Base-by-base conservation (phyloP, 2,797 vertebrate species). In the Acanthopagrus latus region DNA sequence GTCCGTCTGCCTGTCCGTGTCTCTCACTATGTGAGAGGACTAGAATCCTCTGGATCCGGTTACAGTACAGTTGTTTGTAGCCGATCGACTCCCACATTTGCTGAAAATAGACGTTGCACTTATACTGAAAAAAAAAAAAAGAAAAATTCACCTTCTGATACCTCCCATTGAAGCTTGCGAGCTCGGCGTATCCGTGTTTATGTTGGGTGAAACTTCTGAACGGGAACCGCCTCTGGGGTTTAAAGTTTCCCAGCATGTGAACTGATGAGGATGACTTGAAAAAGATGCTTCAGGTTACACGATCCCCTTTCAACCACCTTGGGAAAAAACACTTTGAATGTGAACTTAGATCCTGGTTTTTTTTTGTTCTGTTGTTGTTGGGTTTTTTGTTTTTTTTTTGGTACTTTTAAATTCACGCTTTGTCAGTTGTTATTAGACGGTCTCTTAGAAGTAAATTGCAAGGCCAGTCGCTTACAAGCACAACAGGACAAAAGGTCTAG, bases 81-180 rank as follows among this genome's bases (percentile, higher is more conserved):
- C 84, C 20, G 11, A 81, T 78, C 43, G 18, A 82, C 74, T 43
- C 58, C 67, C 69, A 70, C 89, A 80, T 85, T 56, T 75, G 74
- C 74, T 84, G 66, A 85, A 87, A 82, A 78, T 78, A 85, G 63
- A 81, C n/a, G 20, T 78, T 85, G 86, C 91, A 88, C 88, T 83
- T 75, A 2, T 38, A 72, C 54, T 72, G 33, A 71, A 83, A 78
- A 81, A 38, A 7, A 8, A n/a, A n/a, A n/a, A n/a, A n/a, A n/a
- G n/a, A n/a, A n/a, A 76, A 84, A 85, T 81, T 92, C 72, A 81
- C 71, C 66, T 38, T 50, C 69, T 51, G 68, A 90, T 81, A 79
- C 80, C 89, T 82, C 86, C 72, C 78, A 82, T 74, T 76, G 79
- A 89, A 88, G 82, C 89, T 52, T 72, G 80, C 81, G 76, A 73